Evolutionary conservation across 2,888 invertebrate species (phyloP).

Genomic region (Cheilosia variabilis): DNA sequence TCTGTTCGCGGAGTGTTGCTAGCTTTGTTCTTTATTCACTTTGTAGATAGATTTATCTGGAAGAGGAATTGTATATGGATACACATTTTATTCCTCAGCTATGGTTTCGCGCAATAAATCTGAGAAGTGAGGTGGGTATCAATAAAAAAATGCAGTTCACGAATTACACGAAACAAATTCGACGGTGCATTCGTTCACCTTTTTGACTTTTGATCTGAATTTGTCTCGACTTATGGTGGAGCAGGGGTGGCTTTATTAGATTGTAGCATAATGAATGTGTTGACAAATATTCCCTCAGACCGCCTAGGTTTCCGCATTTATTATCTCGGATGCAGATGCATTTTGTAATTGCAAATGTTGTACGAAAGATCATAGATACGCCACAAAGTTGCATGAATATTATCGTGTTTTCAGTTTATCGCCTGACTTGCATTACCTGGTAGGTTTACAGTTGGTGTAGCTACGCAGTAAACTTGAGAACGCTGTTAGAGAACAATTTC

Average conservation of each 20-base stretch:
- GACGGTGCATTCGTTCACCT: constrained; percentile 13
- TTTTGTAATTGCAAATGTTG: not conserved
- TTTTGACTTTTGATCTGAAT: constrained; percentile 34
- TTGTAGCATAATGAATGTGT: not conserved
- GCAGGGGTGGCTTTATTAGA: constrained; percentile 2
- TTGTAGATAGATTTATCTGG: constrained; percentile 5
- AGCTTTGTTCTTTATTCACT: not conserved
- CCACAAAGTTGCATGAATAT: not conserved
- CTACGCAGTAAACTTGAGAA: too few species aligned
- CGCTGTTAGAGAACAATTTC: too few species aligned
- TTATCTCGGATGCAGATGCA: not conserved
- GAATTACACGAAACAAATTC: not conserved
- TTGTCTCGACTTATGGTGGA: constrained; percentile 6
- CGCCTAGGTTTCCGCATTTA: constrained; percentile 71
- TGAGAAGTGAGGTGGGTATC: constrained; percentile 17
- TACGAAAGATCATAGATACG: not conserved
- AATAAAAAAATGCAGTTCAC: not conserved
- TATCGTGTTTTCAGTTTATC: too few species aligned
- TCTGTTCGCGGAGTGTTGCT: constrained; percentile 11
- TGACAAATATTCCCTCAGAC: constrained; percentile 73
- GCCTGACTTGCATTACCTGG: too few species aligned
- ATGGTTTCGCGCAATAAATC: not conserved
- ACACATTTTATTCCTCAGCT: not conserved
- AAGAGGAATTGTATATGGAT: not conserved
- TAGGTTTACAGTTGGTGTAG: too few species aligned